Base-by-base conservation (phyloP, 2,113 vertebrate species). In the Peromyscus maniculatus region DNA sequence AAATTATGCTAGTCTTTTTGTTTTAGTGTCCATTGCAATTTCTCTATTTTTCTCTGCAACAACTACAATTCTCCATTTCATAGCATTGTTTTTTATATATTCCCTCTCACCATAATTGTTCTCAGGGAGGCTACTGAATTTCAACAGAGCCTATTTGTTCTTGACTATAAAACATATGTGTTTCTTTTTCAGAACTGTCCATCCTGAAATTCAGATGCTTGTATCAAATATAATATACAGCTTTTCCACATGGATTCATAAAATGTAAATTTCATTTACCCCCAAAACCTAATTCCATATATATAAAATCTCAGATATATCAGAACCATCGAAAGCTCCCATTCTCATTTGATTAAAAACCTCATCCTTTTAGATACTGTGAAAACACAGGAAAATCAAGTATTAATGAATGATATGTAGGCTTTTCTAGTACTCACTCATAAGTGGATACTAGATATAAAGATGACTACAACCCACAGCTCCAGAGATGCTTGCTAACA, bases 301-400 rank as follows among this genome's bases (percentile, higher is more conserved):
- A 90, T 39, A 89, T 89, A 4, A n/a, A n/a, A n/a, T n/a, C n/a
- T n/a, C n/a, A n/a, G n/a, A 43, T 43, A 43, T 43, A 43, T 64
- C 0, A 87, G 7, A 67, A 43, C 3, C 26, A 31, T 91, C 13
- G 19, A 78, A 75, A 84, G 26, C 4, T n/a, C 36, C 31, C 17
- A 15, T 49, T 91, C 3, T 17, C 12, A 39, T 74, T 49, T 55
- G 4, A 46, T 55, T 67, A 46, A 64, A 8, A 78, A 82, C 59
- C 55, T 3, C 13, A 82, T 82, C 36, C 22, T 95, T 96, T n/a
- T 19, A 52, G 5, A 46, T 77, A 22, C 90, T 24, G 12, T 67
- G 16, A 75, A 97, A 89, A 87, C 4, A 93, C 39, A 74, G 69
- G 43, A 64, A 93, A 91, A 22, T 1, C 79, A 91, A 92, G 10